Evolutionary conservation across 2,113 vertebrate species (phyloP), one percentile per base, ranked within the genome.

Genomic region (Osmerus eperlanus): DNA sequence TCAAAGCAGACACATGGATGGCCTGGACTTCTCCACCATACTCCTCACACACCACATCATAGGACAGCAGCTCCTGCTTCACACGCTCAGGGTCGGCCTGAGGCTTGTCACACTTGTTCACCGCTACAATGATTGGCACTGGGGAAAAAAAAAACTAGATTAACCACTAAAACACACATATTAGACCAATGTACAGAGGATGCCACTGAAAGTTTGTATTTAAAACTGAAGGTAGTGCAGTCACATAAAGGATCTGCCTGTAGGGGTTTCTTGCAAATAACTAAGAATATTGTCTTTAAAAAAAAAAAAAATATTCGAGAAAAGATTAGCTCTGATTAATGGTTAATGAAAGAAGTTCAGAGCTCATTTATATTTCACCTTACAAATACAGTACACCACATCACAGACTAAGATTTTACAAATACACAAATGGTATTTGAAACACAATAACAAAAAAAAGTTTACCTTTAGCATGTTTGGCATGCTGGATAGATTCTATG

Each of bases 71-170:
- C 67, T 96, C 94, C 83, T 90, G 92, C 76, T 96, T 97, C 3
- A 98, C 95, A 21, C 85, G 81, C 65, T 94, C 92, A 15, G 96
- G 93, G 77, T 98, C 92, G 8, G 96, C 92, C 65, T 94, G 93
- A 67, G 86, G 84, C 76, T 94, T 96, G 81, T 99, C 97, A 65
- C 97, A 99, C 83, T 99, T 99, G 81, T 98, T 99, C 79, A 99
- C 92, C 32, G 95, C 96, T 11, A 99, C 91, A 9, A 99, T 92
- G 53, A 99, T 77, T 1, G 97, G 97, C 72, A 99, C 97, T 98
- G 82, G 18, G 54, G 11, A 51, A 18, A 65, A 14, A 21, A 5
- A 53, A 13, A 32, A 6, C 16, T 47, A 47, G 41, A 47, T 7
- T 29, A 28, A 21, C 29, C 55, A 56, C 25, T 28, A 28, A 28